Percentiles rank a stretch among this genome's conserved stretches.
These are phyloP conservation scores for Aphidius gifuensis DNA, from an alignment of 1,140 invertebrate genomes.

Conservation along the genomic window DNA sequence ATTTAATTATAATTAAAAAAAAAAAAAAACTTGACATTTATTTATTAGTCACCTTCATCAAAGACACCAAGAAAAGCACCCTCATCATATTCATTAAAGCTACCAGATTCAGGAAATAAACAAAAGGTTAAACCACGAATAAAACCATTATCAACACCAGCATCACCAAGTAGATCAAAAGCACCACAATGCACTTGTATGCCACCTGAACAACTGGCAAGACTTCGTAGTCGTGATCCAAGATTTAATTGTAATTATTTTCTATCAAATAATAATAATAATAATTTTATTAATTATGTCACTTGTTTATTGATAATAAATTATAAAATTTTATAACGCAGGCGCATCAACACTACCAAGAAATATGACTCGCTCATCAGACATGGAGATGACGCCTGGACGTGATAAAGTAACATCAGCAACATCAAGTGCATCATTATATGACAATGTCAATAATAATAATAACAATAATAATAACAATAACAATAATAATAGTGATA, in stretches of 20 bases:
- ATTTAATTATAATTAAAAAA: slow-evolving; percentile 8
- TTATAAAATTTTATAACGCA: slow-evolving; percentile 41
- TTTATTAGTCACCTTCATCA: slow-evolving; percentile 88
- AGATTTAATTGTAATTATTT: slow-evolving; percentile 61
- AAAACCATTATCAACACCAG: slow-evolving; percentile 90
- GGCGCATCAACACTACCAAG: slow-evolving; percentile 82
- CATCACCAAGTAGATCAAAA: slow-evolving; percentile 82
- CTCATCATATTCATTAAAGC: slow-evolving; percentile 91
- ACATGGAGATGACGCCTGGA: slow-evolving; percentile 61
- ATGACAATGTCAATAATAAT: slow-evolving; percentile 71
- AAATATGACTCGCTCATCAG: slow-evolving; percentile 67
- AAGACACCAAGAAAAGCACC: slow-evolving; percentile 96
- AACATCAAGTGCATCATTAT: slow-evolving; percentile 83
- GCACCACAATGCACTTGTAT: slow-evolving; percentile 94
- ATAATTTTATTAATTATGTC: slow-evolving; percentile 12
- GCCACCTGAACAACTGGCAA: slow-evolving; percentile 87
- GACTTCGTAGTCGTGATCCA: slow-evolving; percentile 78
- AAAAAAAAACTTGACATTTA: slow-evolving; percentile 24
- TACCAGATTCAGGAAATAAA: slow-evolving; percentile 78
- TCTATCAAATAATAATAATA: slow-evolving; percentile 29
- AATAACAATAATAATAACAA: too few relatives aligned
- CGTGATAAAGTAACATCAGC: slow-evolving; percentile 76
- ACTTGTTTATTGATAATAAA: slow-evolving; percentile 9
- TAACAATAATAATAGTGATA: slow-evolving; percentile 30
- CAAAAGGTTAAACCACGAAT: slow-evolving; percentile 77